Percentiles rank a stretch among this genome's conserved stretches.
Evolutionary conservation across 2,113 vertebrate genomes (phyloP).

Genomic region (Copsychus sechellarum): DNA sequence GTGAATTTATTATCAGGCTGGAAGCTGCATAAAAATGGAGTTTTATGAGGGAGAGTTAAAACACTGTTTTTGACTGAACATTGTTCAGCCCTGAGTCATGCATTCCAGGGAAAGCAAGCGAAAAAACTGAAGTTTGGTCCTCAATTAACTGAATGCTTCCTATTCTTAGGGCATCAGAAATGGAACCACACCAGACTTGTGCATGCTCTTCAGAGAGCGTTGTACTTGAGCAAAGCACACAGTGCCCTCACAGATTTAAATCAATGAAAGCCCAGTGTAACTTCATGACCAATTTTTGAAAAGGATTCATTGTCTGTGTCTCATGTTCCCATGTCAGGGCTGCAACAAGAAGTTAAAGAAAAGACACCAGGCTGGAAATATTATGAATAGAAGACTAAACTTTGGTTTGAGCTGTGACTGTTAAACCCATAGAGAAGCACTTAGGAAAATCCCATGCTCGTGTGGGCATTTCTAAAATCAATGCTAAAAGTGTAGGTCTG

Average conservation of each 20-base stretch:
- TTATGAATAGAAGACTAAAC: background rate
- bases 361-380: background rate
- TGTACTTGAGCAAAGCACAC: background rate
- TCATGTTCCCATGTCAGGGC: background rate
- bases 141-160: background rate
- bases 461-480: background rate
- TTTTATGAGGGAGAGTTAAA: background rate
- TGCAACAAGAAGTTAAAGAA: background rate
- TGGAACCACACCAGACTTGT: background rate
- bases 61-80: background rate
- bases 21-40: background rate
- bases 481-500: background rate
- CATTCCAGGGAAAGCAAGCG: background rate
- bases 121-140: background rate
- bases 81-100: constrained; percentile 15
- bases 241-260: background rate
- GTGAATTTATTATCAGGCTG: background rate
- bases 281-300: background rate
- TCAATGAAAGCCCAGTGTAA: background rate
- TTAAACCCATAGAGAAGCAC: background rate
- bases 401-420: background rate
- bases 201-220: background rate
- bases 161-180: background rate
- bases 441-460: background rate
- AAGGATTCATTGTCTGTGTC: background rate